Percentiles rank a stretch among this genome's conserved stretches.
Conservation (phyloP, 2,797 vertebrate genomes). For the Chanos chanos region DNA sequence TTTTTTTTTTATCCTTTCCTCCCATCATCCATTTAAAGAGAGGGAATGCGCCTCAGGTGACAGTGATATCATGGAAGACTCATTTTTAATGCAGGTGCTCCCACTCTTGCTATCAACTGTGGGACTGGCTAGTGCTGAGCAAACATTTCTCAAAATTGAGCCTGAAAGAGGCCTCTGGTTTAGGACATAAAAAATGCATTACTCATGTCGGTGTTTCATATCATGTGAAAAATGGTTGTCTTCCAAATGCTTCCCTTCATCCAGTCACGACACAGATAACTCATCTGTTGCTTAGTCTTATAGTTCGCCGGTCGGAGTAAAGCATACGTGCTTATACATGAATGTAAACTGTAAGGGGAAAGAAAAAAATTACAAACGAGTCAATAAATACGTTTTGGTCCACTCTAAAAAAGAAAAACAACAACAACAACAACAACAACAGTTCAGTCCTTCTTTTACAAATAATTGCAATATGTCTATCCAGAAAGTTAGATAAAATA, state of each 20-base stretch:
- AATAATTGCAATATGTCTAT: too few relatives aligned
- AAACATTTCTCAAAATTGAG: conserved; percentile 73
- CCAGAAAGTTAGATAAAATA: too few relatives aligned
- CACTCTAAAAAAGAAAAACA: too few relatives aligned
- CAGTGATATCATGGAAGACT: conserved; percentile 43
- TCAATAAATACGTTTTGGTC: too few relatives aligned
- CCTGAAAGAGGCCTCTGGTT: conserved; percentile 65
- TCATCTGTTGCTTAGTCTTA: too few relatives aligned
- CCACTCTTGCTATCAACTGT: conserved; percentile 62
- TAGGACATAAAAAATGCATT: conserved; percentile 71
- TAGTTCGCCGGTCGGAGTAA: too few relatives aligned
- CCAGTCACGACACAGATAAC: conserved; percentile 26
- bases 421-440: too few relatives aligned
- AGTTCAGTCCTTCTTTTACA: too few relatives aligned
- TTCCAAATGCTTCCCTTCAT: conserved; percentile 10
- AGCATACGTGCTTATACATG: too few relatives aligned
- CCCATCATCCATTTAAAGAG: conserved; percentile 5
- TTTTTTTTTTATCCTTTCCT: conserved; percentile 7
- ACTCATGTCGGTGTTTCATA: conserved; percentile 52
- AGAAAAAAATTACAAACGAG: too few relatives aligned
- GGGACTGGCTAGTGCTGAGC: conserved; percentile 61
- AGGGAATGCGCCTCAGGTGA: conserved; percentile 32
- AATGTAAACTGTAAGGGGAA: too few relatives aligned
- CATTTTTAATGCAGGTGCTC: conserved; percentile 65
- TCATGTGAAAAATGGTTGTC: conserved; percentile 50